phyloP scores from a whole-genome alignment of 2,797 vertebrate species.

The Melanotaenia pygmaea region DNA sequence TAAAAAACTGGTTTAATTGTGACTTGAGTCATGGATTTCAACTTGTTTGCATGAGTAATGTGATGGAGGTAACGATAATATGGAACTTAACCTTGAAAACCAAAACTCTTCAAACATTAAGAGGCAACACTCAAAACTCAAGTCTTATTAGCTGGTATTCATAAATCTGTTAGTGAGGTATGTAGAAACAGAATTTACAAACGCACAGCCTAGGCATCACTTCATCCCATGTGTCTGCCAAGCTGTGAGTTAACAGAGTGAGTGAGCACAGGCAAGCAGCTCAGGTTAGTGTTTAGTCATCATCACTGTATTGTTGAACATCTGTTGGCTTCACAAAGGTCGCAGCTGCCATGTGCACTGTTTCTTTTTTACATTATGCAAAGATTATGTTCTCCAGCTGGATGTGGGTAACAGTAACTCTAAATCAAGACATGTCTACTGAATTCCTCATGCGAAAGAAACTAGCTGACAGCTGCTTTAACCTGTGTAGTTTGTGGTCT shows the following conservation, averaged over 20 bases:
- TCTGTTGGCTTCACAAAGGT: constrained; percentile 48
- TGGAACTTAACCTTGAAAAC: not conserved
- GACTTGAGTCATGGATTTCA: constrained; percentile 14
- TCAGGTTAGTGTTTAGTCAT: constrained; percentile 42
- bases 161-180: constrained; percentile 10
- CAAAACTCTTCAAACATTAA: too few species aligned
- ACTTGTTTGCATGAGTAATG: constrained; percentile 16
- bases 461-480: not conserved
- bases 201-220: constrained; percentile 23
- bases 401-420: not conserved
- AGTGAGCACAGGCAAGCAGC: constrained; percentile 15
- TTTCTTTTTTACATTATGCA: constrained; percentile 30
- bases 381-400: not conserved
- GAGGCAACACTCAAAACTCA: not conserved
- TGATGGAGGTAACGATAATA: not conserved
- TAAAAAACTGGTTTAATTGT: constrained; percentile 22
- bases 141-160: constrained; percentile 15
- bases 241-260: constrained; percentile 27
- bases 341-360: constrained; percentile 25
- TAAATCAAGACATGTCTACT: not conserved
- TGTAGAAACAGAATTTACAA: constrained; percentile 6
- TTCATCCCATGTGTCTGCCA: constrained; percentile 39
- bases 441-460: not conserved
- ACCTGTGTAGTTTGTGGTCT: not conserved
- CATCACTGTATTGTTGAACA: constrained; percentile 21